phyloP scores from a whole-genome alignment of 1,140 invertebrate species.

The Caenorhabditis briggsae region DNA sequence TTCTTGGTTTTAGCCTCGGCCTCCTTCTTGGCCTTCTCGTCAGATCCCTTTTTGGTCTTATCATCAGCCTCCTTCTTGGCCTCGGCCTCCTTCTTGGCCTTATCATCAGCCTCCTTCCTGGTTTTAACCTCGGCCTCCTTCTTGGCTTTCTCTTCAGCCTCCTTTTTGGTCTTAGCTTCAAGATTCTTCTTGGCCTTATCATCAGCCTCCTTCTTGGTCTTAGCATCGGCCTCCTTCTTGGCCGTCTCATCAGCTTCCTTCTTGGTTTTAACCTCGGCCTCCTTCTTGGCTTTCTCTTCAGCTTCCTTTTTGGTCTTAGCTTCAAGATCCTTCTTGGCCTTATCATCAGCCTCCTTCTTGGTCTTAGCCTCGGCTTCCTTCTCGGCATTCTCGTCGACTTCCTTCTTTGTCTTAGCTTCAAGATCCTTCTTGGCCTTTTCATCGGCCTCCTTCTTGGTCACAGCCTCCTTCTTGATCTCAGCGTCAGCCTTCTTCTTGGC shows the following conservation, averaged over 20 bases:
- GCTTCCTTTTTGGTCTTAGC: not conserved
- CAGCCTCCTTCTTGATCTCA: too few species aligned
- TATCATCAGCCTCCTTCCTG: slow-evolving; percentile 3
- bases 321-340: slow-evolving; percentile 5
- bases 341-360: slow-evolving; percentile 3
- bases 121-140: not conserved
- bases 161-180: not conserved
- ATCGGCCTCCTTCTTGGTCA: not conserved
- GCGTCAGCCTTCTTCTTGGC: slow-evolving; percentile 41
- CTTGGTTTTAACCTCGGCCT: not conserved
- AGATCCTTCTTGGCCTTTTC: not conserved
- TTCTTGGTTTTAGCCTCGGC: not conserved
- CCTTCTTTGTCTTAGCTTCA: not conserved
- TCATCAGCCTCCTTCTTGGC: slow-evolving; percentile 21
- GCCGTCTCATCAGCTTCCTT: not conserved
- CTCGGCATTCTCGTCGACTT: not conserved
- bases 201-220: slow-evolving; percentile 22
- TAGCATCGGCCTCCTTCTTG: not conserved
- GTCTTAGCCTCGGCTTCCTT: not conserved
- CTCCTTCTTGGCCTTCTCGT: slow-evolving; percentile 12
- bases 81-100: slow-evolving; percentile 12
- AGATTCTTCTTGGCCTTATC: not conserved
- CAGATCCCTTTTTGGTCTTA: not conserved
- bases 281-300: slow-evolving; percentile 3
- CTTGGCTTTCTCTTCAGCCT: not conserved